Evolutionary conservation across 1,140 invertebrate genomes (phyloP).

Genomic region (Drosophila lini): DNA sequence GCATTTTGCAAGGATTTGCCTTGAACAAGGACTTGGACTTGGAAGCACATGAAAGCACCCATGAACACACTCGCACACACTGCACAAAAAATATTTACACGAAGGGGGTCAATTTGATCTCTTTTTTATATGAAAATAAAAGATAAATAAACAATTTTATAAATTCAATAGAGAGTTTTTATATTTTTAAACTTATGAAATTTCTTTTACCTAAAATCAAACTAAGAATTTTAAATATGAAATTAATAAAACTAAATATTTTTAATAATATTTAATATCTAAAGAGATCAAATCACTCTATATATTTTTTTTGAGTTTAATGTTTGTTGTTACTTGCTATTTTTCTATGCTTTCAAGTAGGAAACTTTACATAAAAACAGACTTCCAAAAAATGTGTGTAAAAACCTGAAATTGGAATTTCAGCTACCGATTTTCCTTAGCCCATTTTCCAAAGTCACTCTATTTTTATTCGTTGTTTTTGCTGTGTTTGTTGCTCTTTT

Average conservation of each 20-base stretch:
- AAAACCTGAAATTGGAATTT: constrained; percentile 46
- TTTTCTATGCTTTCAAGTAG: constrained; percentile 2
- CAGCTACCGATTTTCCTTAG: constrained; percentile 38
- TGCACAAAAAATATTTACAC: background rate
- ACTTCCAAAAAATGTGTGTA: background rate
- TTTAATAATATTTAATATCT: background rate
- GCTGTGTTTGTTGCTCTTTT: constrained; percentile 43
- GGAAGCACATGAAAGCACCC: background rate
- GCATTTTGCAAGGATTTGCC: constrained; percentile 26
- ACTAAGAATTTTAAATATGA: background rate
- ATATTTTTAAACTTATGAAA: background rate
- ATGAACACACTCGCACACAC: constrained; percentile 1
- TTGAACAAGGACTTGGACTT: background rate
- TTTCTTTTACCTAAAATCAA: background rate
- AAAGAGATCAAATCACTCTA: background rate
- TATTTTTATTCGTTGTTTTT: constrained; percentile 13
- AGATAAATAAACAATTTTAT: too few relatives aligned
- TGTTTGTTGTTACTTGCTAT: constrained; percentile 42
- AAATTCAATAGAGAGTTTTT: background rate
- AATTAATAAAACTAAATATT: background rate
- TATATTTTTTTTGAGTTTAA: constrained; percentile 11
- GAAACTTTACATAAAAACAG: background rate
- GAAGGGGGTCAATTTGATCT: background rate
- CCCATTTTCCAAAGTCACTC: constrained; percentile 2
- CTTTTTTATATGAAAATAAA: background rate